Evolutionary conservation across 1,140 invertebrate genomes (phyloP).

Genomic region (Hyphantria cunea): DNA sequence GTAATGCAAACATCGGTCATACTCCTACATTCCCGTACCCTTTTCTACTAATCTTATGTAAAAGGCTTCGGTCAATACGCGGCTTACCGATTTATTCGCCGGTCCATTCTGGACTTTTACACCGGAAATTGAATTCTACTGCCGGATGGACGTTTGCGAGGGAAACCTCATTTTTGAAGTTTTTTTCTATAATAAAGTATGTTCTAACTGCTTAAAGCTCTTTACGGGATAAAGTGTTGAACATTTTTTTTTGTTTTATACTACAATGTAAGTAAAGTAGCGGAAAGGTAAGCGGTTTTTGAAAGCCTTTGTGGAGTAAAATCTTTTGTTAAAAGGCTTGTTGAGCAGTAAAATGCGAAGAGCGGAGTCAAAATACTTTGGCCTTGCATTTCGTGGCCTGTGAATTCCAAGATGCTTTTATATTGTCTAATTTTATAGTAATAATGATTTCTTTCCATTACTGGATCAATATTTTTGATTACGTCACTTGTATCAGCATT

Average conservation of each 20-base stretch:
- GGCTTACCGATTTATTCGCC: slow-evolving; percentile 4
- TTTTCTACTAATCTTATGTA: slow-evolving; percentile 9
- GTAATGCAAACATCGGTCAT: too few relatives aligned
- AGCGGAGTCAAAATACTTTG: too few relatives aligned
- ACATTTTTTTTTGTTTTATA: not conserved
- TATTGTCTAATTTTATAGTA: too few relatives aligned
- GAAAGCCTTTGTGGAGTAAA: too few relatives aligned
- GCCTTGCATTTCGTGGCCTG: too few relatives aligned
- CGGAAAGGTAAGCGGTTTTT: too few relatives aligned
- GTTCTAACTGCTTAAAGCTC: not conserved
- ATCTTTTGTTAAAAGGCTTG: too few relatives aligned
- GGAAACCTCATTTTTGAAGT: not conserved
- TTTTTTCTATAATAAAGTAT: not conserved
- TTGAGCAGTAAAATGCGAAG: too few relatives aligned
- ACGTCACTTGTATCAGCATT: too few relatives aligned
- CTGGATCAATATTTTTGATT: too few relatives aligned
- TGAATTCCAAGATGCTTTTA: too few relatives aligned
- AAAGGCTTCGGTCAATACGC: slow-evolving; percentile 7
- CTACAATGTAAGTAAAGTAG: not conserved
- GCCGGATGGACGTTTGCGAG: not conserved
- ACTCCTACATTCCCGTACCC: not conserved
- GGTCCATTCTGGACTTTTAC: not conserved
- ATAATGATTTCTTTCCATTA: too few relatives aligned
- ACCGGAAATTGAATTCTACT: slow-evolving; percentile 4
- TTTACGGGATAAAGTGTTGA: not conserved